Evolutionary conservation across 2,888 invertebrate genomes (phyloP), one percentile per base, ranked within the genome.

Genomic region (Shargacucullia verbasci): DNA sequence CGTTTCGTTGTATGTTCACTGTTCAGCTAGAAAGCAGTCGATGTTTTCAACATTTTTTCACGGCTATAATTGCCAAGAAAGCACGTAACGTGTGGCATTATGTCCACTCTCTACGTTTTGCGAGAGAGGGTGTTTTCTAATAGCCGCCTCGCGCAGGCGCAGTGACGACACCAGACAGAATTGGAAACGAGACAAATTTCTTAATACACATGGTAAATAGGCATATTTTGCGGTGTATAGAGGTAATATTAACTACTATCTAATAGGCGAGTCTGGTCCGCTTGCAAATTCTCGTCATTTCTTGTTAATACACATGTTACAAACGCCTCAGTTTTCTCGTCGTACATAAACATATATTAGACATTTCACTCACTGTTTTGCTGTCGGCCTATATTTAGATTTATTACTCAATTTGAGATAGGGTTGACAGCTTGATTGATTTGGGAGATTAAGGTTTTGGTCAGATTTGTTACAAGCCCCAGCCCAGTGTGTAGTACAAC

Each of bases 51-150:
- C 48, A 59, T 52, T 70, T 70, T 67, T 76, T 70, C 63, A 59
- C 58, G 52, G 46, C 60, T 67, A 33, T 73, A 63, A 70, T 68
- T 58, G 50, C 41, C 27, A 70, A 63, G 70, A 75, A 68, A 73
- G 70, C 40, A 54, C 38, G 60, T 56, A 52, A 46, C 70, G 41
- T 46, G 52, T 60, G 12, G 39, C 56, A 61, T 55, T 59, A 56
- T 40, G 15, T 13, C 12, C 41, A 40, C 66, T 68, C 57, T 65
- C 66, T 35, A 27, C 44, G 27, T 49, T 14, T 37, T 9, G 48
- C 44, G 15, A 41, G 53, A 43, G 57, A 59, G 58, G 63, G 47
- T 34, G 59, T 62, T 75, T 66, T 76, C 76, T 76, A 70, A 67
- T 67, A 46, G 46, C 45, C 13, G 39, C 9, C 15, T 20, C 4